These are phyloP conservation scores for Drosophila affinis DNA, from an alignment of 2,888 invertebrate species.

Conservation along the genomic window DNA sequence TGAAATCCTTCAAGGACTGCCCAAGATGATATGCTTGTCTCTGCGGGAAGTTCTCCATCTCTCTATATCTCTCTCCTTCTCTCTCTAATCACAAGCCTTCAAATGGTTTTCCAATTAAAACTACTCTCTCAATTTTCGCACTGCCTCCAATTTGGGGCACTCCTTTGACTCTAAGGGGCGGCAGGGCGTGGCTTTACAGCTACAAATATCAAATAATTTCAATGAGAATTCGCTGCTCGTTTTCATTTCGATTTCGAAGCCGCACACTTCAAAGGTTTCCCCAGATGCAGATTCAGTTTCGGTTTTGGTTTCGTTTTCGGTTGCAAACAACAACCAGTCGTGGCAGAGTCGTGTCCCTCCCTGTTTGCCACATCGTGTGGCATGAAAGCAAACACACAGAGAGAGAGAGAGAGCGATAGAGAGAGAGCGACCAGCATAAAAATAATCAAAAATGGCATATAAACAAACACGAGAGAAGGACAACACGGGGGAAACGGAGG, in stretches of 20 bases:
- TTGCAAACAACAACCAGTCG: conserved; percentile 44
- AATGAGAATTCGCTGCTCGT: conserved; percentile 46
- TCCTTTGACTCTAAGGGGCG: neutral
- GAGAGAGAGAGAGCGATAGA: conserved; percentile 17
- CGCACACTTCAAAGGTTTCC: conserved; percentile 74
- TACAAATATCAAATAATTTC: conserved; percentile 34
- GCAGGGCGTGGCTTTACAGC: neutral
- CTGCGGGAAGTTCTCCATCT: too few species aligned
- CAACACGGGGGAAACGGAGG: conserved; percentile 27
- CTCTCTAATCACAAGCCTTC: conserved; percentile 24
- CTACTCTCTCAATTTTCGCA: neutral
- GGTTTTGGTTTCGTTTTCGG: conserved; percentile 15
- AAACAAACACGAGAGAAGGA: conserved; percentile 60
- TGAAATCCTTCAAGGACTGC: neutral
- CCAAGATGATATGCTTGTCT: too few species aligned
- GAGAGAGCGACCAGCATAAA: conserved; percentile 31
- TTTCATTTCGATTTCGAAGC: conserved; percentile 64
- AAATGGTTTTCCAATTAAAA: conserved; percentile 39
- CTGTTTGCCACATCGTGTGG: conserved; percentile 15
- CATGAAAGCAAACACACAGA: conserved; percentile 16
- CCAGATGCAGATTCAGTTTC: conserved; percentile 50
- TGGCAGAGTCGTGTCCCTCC: conserved; percentile 15
- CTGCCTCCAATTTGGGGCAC: neutral
- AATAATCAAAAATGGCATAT: conserved; percentile 74
- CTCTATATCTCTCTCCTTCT: too few species aligned